Percentiles rank a stretch among this genome's conserved stretches.
Evolutionary conservation across 2,113 vertebrate species (phyloP).

Genomic region (Alces alces): DNA sequence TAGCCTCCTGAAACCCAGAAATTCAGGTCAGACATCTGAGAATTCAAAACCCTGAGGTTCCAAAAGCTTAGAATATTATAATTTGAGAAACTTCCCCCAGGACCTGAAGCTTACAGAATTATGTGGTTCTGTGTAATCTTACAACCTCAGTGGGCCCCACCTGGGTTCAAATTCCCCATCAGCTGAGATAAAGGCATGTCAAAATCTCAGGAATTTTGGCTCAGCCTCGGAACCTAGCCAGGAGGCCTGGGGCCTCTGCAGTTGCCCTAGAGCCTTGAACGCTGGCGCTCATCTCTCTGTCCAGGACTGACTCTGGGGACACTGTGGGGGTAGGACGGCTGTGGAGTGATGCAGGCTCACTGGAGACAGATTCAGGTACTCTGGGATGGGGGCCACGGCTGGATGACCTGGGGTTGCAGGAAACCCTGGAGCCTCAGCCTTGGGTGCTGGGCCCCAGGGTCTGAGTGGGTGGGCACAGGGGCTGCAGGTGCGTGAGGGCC

Average conservation of each 20-base stretch:
- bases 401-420: background rate
- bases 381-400: background rate
- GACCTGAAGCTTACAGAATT: background rate
- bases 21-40: background rate
- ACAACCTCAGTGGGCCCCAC: rapidly evolving
- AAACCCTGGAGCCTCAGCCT: background rate
- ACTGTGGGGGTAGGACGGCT: background rate
- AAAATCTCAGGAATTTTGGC: background rate
- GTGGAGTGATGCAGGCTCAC: background rate
- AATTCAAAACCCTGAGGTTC: background rate
- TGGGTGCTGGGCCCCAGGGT: background rate
- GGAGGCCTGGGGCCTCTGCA: background rate
- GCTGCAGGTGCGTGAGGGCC: background rate
- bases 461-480: background rate
- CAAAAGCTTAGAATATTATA: background rate
- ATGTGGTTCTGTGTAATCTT: background rate
- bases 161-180: background rate
- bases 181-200: background rate
- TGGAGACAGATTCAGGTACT: background rate
- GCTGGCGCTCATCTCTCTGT: background rate
- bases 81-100: background rate
- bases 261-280: background rate
- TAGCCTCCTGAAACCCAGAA: background rate
- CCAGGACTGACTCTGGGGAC: rapidly evolving
- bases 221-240: background rate